Conservation (phyloP, 2,797 vertebrate species). For the Buceros bicornis region DNA sequence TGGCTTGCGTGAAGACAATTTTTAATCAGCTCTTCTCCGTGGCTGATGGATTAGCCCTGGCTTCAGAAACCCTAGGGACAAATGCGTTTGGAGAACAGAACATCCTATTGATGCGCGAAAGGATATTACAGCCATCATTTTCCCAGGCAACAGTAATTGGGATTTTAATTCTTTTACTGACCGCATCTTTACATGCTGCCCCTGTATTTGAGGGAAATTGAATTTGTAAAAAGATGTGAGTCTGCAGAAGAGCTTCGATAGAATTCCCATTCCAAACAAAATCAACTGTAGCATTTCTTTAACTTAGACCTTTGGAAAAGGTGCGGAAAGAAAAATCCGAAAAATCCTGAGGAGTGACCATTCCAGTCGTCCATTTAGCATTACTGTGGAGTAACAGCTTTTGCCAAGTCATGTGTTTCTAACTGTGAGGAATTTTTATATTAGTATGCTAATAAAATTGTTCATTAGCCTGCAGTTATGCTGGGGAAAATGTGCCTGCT, state of each 20-base stretch:
- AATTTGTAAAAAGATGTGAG: not conserved
- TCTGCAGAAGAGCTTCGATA: not conserved
- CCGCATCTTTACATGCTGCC: not conserved
- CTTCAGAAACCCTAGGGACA: conserved; percentile 45
- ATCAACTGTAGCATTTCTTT: conserved; percentile 3
- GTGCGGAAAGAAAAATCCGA: not conserved
- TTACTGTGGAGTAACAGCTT: not conserved
- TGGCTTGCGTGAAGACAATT: not conserved
- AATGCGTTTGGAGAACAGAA: conserved; percentile 47
- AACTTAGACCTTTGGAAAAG: not conserved
- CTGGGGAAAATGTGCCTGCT: not conserved
- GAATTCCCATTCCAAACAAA: conserved; percentile 12
- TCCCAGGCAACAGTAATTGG: conserved; percentile 30
- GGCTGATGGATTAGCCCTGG: conserved; percentile 30
- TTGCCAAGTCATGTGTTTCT: not conserved
- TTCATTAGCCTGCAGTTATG: not conserved
- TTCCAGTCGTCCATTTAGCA: not conserved
- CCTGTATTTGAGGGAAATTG: not conserved
- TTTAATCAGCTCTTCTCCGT: not conserved
- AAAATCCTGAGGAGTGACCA: not conserved
- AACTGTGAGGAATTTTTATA: not conserved
- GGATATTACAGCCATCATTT: conserved; percentile 33
- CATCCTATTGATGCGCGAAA: conserved; percentile 32
- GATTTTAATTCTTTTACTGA: conserved; percentile 39
- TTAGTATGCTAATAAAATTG: conserved; percentile 23